A percentile compares a stretch with the other conserved stretches of the same genome.
phyloP scores from a whole-genome alignment of 1,140 invertebrate species.

The Pinna nobilis region DNA sequence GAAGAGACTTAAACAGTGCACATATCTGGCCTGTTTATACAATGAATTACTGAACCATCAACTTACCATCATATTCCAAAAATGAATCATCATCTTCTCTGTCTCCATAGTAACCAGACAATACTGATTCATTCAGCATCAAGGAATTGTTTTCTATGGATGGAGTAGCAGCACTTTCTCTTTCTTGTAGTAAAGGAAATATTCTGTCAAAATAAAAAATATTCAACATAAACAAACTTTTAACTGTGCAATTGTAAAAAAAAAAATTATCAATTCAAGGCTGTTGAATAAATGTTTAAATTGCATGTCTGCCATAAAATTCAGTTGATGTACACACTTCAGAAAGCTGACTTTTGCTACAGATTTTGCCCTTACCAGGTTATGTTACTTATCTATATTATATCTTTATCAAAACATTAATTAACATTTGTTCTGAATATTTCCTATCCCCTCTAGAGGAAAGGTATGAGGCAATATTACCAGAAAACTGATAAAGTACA shows the following conservation, averaged over 20 bases:
- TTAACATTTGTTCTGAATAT: too few species aligned
- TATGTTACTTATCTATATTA: too few species aligned
- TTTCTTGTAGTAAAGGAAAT: conserved; percentile 26
- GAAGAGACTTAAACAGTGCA: not conserved
- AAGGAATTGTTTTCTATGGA: conserved; percentile 45
- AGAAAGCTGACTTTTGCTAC: too few species aligned
- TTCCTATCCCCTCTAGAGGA: not conserved
- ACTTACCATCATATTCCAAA: conserved; percentile 60
- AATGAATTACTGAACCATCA: too few species aligned
- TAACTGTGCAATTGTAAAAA: not conserved
- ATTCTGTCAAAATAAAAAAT: conserved; percentile 2
- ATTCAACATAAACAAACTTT: not conserved
- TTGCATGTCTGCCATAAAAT: too few species aligned
- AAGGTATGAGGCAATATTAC: too few species aligned
- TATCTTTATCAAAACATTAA: too few species aligned
- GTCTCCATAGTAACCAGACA: conserved; percentile 69
- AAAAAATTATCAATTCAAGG: not conserved
- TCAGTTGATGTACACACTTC: too few species aligned
- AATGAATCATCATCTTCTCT: conserved; percentile 65
- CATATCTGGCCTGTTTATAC: not conserved
- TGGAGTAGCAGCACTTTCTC: conserved; percentile 55
- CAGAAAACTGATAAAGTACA: not conserved
- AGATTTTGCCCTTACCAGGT: too few species aligned
- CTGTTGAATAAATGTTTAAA: not conserved
- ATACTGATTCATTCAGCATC: conserved; percentile 55